A percentile compares a stretch with the other conserved stretches of the same genome.
Conservation (phyloP, 53 echinoderm and acorn worm genomes). For the Astropecten irregularis region DNA sequence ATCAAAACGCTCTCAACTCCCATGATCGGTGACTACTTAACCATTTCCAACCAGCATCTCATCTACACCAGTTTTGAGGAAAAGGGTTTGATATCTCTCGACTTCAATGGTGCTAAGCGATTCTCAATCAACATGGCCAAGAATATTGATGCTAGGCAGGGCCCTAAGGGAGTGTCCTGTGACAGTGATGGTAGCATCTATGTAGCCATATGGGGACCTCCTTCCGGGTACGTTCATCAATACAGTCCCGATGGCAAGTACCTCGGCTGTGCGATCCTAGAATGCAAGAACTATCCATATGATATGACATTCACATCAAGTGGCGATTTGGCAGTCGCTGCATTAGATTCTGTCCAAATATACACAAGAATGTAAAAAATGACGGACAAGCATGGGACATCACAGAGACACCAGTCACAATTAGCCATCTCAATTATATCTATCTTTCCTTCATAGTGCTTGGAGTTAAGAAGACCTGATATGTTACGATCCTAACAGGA, state of each 20-base stretch:
- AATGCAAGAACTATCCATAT: background rate
- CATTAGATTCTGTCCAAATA: background rate
- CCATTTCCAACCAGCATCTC: background rate
- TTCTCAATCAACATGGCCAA: background rate
- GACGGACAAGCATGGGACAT: too few species aligned
- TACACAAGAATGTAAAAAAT: too few species aligned
- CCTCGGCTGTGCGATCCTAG: background rate
- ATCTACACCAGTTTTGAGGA: background rate
- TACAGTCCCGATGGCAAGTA: slow-evolving; percentile 13
- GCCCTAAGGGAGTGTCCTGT: slow-evolving; percentile 24
- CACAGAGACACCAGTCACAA: too few species aligned
- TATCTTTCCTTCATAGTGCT: too few species aligned
- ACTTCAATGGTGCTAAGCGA: background rate
- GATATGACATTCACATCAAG: background rate
- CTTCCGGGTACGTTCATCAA: background rate
- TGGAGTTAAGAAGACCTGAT: too few species aligned
- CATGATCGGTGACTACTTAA: background rate
- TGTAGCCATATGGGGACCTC: background rate
- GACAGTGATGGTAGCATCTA: slow-evolving; percentile 16
- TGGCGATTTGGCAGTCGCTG: background rate
- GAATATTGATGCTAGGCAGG: background rate
- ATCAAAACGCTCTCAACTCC: background rate
- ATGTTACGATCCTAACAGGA: too few species aligned
- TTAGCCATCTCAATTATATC: too few species aligned
- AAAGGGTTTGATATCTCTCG: background rate